These are phyloP conservation scores for Ceratina calcarata DNA, from an alignment of 1,140 invertebrate species.

Conservation along the genomic window DNA sequence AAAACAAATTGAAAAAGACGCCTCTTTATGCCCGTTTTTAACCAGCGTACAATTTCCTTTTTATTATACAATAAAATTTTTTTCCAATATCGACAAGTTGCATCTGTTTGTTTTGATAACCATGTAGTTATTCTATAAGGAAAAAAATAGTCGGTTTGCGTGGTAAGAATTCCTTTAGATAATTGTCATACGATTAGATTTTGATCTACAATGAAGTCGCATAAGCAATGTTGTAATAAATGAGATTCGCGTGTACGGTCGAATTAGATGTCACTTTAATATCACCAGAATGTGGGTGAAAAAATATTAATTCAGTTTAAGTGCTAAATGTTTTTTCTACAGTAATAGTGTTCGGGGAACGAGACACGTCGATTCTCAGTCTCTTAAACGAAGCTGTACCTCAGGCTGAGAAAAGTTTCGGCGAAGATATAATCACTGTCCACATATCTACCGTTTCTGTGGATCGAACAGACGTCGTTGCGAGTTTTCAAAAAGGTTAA, in stretches of 20 bases:
- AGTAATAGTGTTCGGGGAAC: conserved; percentile 75
- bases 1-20: neutral
- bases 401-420: conserved; percentile 64
- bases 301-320: neutral
- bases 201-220: neutral
- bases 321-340: neutral
- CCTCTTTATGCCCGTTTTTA: neutral
- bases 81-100: too few species aligned
- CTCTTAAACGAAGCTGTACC: conserved; percentile 67
- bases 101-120: neutral
- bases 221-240: neutral
- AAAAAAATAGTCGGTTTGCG: neutral
- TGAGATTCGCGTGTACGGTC: neutral
- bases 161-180: neutral
- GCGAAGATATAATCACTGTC: conserved; percentile 60
- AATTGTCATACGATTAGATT: conserved; percentile 8
- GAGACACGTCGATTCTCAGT: conserved; percentile 64
- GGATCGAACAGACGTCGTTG: conserved; percentile 68
- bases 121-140: neutral
- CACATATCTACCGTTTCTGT: conserved; percentile 65
- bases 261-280: neutral
- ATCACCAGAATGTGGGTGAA: neutral
- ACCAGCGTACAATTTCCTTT: too few species aligned
- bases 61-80: too few species aligned
- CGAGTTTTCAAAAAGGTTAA: conserved; percentile 70